Percentiles rank a stretch among this genome's conserved stretches.
These are phyloP conservation scores for Hybognathus amarus DNA, from an alignment of 2,797 vertebrate genomes.

Conservation along the genomic window DNA sequence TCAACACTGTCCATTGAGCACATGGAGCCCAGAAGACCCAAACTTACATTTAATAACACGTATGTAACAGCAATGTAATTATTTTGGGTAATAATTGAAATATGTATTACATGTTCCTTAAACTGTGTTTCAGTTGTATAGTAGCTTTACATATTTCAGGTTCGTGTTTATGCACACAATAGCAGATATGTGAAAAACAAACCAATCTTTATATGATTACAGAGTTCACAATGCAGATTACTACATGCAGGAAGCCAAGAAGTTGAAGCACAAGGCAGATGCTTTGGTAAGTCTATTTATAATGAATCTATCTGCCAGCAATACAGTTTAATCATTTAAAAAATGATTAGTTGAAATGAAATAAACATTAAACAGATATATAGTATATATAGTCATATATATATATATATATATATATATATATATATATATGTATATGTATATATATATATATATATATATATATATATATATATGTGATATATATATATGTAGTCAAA, in stretches of 20 bases:
- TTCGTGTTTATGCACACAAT: not conserved
- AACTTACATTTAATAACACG: slow-evolving; percentile 91
- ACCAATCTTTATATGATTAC: slow-evolving; percentile 55
- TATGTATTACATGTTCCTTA: not conserved
- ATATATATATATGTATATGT: no score
- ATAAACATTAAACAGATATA: not conserved
- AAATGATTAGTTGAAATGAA: not conserved
- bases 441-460: no score
- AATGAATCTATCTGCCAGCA: not conserved
- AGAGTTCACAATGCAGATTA: slow-evolving; percentile 94
- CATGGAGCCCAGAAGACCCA: slow-evolving; percentile 85
- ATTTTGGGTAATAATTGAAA: not conserved
- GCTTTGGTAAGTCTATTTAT: slow-evolving; percentile 83
- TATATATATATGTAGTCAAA: not conserved
- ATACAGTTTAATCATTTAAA: not conserved
- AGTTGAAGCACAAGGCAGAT: slow-evolving; percentile 96
- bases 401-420: no score
- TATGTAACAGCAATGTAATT: slow-evolving; percentile 73
- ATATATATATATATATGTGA: no score
- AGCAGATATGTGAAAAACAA: not conserved
- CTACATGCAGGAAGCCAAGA: slow-evolving; percentile 99
- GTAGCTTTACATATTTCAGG: not conserved
- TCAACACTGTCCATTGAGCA: slow-evolving; percentile 78
- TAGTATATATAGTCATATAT: no score
- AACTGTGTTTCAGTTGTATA: not conserved